A percentile compares a stretch with the other conserved stretches of the same genome.
These are phyloP conservation scores for Selenia dentaria DNA, from an alignment of 2,888 invertebrate genomes.

Conservation along the genomic window DNA sequence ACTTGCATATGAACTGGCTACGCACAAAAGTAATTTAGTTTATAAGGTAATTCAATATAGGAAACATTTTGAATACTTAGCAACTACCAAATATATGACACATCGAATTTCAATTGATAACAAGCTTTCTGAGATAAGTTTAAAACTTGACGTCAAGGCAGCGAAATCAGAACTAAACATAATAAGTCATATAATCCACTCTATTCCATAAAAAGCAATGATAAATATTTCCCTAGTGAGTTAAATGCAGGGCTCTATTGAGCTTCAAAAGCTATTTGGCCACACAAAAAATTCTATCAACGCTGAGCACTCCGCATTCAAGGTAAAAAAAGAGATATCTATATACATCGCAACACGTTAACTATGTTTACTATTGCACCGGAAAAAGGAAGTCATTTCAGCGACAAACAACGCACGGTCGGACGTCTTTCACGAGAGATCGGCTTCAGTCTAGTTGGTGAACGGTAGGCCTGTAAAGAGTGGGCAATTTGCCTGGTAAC, in stretches of 20 bases:
- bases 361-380: slow-evolving; percentile 50
- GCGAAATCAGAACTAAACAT: too few relatives aligned
- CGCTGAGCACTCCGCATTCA: slow-evolving; percentile 41
- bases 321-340: slow-evolving; percentile 47
- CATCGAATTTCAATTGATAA: too few relatives aligned
- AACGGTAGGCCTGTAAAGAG: slow-evolving; percentile 66
- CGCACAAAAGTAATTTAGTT: too few relatives aligned
- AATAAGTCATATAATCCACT: too few relatives aligned
- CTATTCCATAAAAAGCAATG: slow-evolving; percentile 7
- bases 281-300: slow-evolving; percentile 55
- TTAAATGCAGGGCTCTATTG: slow-evolving; percentile 27
- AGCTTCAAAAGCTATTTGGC: slow-evolving; percentile 33
- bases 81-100: too few relatives aligned
- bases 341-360: slow-evolving; percentile 48
- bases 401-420: slow-evolving; percentile 73
- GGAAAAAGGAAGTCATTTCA: slow-evolving; percentile 74
- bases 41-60: too few relatives aligned
- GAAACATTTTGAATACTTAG: too few relatives aligned
- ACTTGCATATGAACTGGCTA: too few relatives aligned
- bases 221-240: slow-evolving; percentile 17
- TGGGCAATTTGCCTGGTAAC: slow-evolving; percentile 76
- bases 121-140: too few relatives aligned
- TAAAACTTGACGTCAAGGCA: too few relatives aligned
- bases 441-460: slow-evolving; percentile 65
- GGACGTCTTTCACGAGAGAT: slow-evolving; percentile 71